Base-by-base conservation (phyloP, 2,888 invertebrate species). In the Ennomos quercinarius region DNA sequence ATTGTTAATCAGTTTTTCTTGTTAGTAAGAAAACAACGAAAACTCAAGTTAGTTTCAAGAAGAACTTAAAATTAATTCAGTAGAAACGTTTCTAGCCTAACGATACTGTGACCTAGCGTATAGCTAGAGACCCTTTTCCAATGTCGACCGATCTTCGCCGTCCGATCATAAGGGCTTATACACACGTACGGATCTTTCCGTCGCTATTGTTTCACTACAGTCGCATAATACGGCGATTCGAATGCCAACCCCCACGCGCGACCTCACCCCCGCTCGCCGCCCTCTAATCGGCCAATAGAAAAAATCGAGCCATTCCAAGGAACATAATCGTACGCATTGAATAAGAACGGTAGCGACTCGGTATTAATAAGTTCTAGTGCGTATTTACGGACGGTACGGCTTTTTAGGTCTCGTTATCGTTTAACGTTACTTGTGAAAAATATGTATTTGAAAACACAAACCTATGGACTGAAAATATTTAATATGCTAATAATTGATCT, bases 321-420 rank as follows among this genome's bases (percentile, higher is more conserved):
- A 71, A 73, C 73, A 73, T 75, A 74, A 75, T 78, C 72, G 72
- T 72, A 71, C 68, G 66, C 73, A 72, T 74, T 74, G 73, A 75
- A 78, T 77, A 76, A 72, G 70, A 73, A 73, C 67, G 70, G 57
- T 45, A 58, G 65, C 50, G 38, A 63, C 54, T 60, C 53, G 51
- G 71, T 76, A 72, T 71, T 77, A 76, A 75, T 77, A 73, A 71
- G 74, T 72, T 74, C 66, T 71, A 69, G 68, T 63, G 61, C 63
- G 51, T 68, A 71, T 67, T 65, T 68, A 62, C 43, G 63, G 53
- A 10, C 11, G 11, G 57, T 63, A 46, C 47, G 50, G 9, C 37
- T 41, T 41, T 13, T 41, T 13, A 12, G 44, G 34, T 43, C 43
- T 43, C 48, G 48, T 47, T 47, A 43, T 38, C 42, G 47, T 38